Evolutionary conservation across 2,888 invertebrate species (phyloP), one percentile per base, ranked within the genome.

Genomic region (Phengaris alcon): DNA sequence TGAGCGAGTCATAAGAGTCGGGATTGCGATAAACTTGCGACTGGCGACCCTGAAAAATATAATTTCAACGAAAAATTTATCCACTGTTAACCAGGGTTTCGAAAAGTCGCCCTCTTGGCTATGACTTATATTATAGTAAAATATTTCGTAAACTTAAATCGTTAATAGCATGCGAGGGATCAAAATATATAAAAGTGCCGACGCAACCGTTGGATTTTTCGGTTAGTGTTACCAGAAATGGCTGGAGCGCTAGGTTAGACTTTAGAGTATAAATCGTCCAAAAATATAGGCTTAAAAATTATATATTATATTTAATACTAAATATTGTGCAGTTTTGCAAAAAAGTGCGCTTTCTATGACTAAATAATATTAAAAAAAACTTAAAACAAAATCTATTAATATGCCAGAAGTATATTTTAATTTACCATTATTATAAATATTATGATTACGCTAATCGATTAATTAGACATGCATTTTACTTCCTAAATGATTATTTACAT

Each of bases 1-100:
- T 90, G 75, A 77, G 35, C 75, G 10, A 59, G 59, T 48, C 7
- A 6, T 8, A 8, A 6, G 48, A 48, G 48, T 48, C 48, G 48
- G 48, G 48, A 1, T 48, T 52, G 9, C 52, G 9, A 7, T 12
- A 9, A 9, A 6, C 6, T 48, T 48, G 35, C 35, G 7, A 48
- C 59, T 22, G 59, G 59, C 59, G 9, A 22, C 59, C 22, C 22
- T 10, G 59, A 59, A 15, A 35, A 35, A 35, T 35, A 35, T 35
- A 35, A 35, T 35, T 35, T 35, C 35, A 35, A 35, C 35, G 1
- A 35, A 35, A 35, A 35, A 35, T 35, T 35, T 2, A 35, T 35
- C 35, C 35, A 35, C 35, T 35, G 4, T 35, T 3, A 35, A 35
- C 35, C 4, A 48, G 5, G 59, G 59, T 9, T 59, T 8, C 15